Evolutionary conservation across 2,113 vertebrate species (phyloP), one percentile per base, ranked within the genome.

Genomic region (Saguinus midas): DNA sequence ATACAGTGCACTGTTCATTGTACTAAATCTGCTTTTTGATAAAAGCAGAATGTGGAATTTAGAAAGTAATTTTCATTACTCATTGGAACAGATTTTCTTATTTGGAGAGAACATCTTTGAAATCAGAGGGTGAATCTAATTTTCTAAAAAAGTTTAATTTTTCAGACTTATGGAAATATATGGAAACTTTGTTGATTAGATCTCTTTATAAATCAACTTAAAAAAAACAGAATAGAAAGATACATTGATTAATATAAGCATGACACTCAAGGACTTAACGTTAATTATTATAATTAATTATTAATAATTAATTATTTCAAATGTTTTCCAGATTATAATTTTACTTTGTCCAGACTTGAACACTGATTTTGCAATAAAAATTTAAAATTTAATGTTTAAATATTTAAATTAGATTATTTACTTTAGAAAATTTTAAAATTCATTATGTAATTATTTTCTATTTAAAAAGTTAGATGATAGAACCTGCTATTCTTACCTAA

Each of bases 21-120:
- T 96, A 90, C 57, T 93, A 87, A 95, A 75, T 91, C 25, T 91
- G 73, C 61, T 87, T 95, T 96, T 96, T 93, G 37, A 81, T 90
- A 91, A 78, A 89, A 95, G 57, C 73, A 90, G 61, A 96, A 90
- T 96, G 52, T 92, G 57, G 68, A 72, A 92, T 96, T 97, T 94
- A 87, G 91, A 92, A 95, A 73, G 40, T 75, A 90, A 90, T 96
- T 97, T 97, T 94, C 52, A 85, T 87, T 94, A 73, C 35, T 90
- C 95, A n/a, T 80, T 96, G 78, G 58, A 94, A 78, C 45, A 92
- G 79, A 94, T 91, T 96, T 96, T 96, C 66, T 97, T 91, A 84
- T 93, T 95, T 92, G 55, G 45, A 64, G 78, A 64, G 92, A 97
- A 90, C 45, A 83, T 87, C 78, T 94, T 96, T 93, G 78, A 97